A percentile compares a stretch with the other conserved stretches of the same genome.
These are phyloP conservation scores for Musca vetustissima DNA, from an alignment of 1,140 invertebrate genomes.

Conservation along the genomic window DNA sequence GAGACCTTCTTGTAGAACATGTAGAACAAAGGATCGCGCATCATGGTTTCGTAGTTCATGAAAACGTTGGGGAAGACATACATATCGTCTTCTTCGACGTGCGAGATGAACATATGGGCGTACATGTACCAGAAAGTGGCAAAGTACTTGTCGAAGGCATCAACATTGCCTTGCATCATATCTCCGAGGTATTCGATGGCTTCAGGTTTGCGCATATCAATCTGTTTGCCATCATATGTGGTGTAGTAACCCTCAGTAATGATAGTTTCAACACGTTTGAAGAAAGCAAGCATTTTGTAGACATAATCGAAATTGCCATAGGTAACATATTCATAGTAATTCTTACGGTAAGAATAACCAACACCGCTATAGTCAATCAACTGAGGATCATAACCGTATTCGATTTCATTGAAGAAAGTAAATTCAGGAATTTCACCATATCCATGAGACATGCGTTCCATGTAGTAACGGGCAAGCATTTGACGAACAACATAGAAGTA, in stretches of 20 bases:
- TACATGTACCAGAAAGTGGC: constrained; percentile 61
- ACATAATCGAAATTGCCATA: constrained; percentile 64
- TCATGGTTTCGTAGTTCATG: constrained; percentile 59
- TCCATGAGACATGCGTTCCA: constrained; percentile 68
- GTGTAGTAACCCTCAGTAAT: constrained; percentile 66
- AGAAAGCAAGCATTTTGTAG: constrained; percentile 58
- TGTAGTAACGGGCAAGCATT: constrained; percentile 65
- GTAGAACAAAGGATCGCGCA: constrained; percentile 63
- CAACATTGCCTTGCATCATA: constrained; percentile 66
- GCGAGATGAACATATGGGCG: constrained; percentile 52
- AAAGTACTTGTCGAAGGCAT: constrained; percentile 64
- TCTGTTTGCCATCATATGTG: constrained; percentile 57
- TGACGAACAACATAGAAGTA: constrained; percentile 63
- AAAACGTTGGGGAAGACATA: constrained; percentile 55
- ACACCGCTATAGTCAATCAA: constrained; percentile 65
- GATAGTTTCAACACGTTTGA: constrained; percentile 63
- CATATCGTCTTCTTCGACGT: constrained; percentile 36
- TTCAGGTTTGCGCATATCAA: constrained; percentile 58
- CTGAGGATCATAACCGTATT: constrained; percentile 61
- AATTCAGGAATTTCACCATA: constrained; percentile 63
- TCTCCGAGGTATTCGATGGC: constrained; percentile 68
- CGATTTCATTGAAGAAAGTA: constrained; percentile 63
- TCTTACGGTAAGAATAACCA: constrained; percentile 63
- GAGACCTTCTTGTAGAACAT: constrained; percentile 61
- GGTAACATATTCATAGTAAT: constrained; percentile 61